Conservation (phyloP, 1,140 invertebrate genomes). For the Pseudomyrmex concolor region DNA sequence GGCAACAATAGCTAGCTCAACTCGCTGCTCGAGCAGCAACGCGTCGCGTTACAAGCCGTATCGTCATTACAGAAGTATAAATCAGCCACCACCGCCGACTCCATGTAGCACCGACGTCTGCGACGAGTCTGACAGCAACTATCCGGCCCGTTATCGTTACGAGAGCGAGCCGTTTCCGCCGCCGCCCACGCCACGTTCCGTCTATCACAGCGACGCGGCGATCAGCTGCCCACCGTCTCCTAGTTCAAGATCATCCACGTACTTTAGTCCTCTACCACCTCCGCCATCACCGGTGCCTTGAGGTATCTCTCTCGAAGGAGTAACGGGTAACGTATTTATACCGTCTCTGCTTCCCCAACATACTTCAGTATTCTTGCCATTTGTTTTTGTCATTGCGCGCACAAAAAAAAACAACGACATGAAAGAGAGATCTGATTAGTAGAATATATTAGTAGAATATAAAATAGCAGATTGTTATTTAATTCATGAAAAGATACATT, state of each 20-base stretch:
- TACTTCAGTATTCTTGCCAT: slow-evolving; percentile 17
- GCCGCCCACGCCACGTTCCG: slow-evolving; percentile 93
- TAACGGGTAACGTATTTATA: background rate
- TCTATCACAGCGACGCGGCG: slow-evolving; percentile 89
- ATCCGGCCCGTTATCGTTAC: slow-evolving; percentile 86
- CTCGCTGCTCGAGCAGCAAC: slow-evolving; percentile 86
- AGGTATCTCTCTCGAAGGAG: background rate
- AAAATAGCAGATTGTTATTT: too few species aligned
- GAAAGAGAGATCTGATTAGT: too few species aligned
- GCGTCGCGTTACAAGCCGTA: slow-evolving; percentile 88
- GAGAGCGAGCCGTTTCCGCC: slow-evolving; percentile 92
- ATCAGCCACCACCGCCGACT: slow-evolving; percentile 95
- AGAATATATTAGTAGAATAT: too few species aligned
- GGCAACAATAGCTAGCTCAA: slow-evolving; percentile 89
- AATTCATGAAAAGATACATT: too few species aligned
- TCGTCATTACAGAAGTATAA: slow-evolving; percentile 91
- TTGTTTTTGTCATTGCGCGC: too few species aligned
- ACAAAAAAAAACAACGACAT: too few species aligned
- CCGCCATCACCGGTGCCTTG: slow-evolving; percentile 90
- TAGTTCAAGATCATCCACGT: slow-evolving; percentile 90
- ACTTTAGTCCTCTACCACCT: slow-evolving; percentile 90
- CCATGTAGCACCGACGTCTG: slow-evolving; percentile 97
- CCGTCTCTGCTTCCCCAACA: background rate
- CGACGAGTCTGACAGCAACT: slow-evolving; percentile 93
- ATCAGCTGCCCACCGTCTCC: slow-evolving; percentile 91